A percentile compares a stretch with the other conserved stretches of the same genome.
These are phyloP conservation scores for Chelon auratus DNA, from an alignment of 2,797 vertebrate species.

Conservation along the genomic window DNA sequence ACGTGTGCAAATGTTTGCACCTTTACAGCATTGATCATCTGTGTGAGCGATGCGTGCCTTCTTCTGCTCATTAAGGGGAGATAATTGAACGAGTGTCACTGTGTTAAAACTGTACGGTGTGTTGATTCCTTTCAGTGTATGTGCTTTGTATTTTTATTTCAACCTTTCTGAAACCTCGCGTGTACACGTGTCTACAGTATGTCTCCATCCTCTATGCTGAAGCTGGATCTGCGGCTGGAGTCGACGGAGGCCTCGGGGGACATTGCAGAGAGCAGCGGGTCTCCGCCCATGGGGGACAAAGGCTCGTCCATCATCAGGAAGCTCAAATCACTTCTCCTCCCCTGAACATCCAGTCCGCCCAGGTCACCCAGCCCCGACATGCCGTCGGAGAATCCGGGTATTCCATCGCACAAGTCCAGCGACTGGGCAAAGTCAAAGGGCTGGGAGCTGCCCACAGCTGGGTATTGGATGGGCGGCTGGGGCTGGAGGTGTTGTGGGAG, in stretches of 20 bases:
- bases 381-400: conserved; percentile 85
- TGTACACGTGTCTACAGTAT: conserved; percentile 85
- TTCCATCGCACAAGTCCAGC: conserved; percentile 89
- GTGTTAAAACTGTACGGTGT: conserved; percentile 25
- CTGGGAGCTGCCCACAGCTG: conserved; percentile 88
- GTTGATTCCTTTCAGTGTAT: conserved; percentile 25
- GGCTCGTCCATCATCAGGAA: conserved; percentile 97
- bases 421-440: conserved; percentile 92
- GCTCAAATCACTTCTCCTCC: conserved; percentile 90
- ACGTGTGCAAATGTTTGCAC: conserved; percentile 2
- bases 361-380: conserved; percentile 88
- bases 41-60: conserved; percentile 14
- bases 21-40: conserved; percentile 2
- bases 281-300: conserved; percentile 90
- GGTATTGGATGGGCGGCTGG: conserved; percentile 83
- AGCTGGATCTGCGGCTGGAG: conserved; percentile 97
- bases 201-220: conserved; percentile 97
- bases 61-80: conserved; percentile 25
- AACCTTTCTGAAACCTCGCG: conserved; percentile 25
- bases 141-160: conserved; percentile 20
- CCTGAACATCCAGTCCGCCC: conserved; percentile 83
- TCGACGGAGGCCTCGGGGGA: conserved; percentile 95
- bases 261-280: conserved; percentile 95
- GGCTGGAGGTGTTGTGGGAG: conserved; percentile 79
- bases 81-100: conserved; percentile 44